A percentile compares a stretch with the other conserved stretches of the same genome.
These are phyloP conservation scores for Plusia festucae DNA, from an alignment of 2,888 invertebrate species.

Conservation along the genomic window DNA sequence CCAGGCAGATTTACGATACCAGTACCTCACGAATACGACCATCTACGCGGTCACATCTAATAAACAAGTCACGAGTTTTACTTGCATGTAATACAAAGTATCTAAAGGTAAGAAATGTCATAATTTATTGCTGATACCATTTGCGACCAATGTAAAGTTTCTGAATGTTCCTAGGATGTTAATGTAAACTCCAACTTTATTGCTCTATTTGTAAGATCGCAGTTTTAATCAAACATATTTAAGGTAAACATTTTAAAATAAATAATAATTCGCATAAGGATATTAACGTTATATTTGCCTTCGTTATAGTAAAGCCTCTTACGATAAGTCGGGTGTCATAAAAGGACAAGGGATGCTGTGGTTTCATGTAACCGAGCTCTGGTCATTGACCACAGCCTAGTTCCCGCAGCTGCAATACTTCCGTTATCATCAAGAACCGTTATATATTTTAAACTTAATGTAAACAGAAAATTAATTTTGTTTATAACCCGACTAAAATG, in stretches of 20 bases:
- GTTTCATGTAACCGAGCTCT: slow-evolving; percentile 28
- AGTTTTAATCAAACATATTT: no score
- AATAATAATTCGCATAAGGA: neutral
- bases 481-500: neutral
- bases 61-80: slow-evolving; percentile 73
- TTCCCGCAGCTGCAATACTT: slow-evolving; percentile 24
- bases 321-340: neutral
- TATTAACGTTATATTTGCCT: slow-evolving; percentile 3
- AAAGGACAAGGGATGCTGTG: slow-evolving; percentile 21
- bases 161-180: neutral
- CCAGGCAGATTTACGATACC: slow-evolving; percentile 84
- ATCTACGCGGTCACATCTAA: slow-evolving; percentile 74
- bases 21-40: slow-evolving; percentile 80
- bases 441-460: neutral
- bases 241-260: neutral
- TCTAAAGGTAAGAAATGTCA: slow-evolving; percentile 47
- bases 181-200: no score
- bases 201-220: no score
- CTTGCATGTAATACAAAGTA: slow-evolving; percentile 53
- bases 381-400: slow-evolving; percentile 30
- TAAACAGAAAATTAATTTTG: neutral
- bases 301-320: slow-evolving; percentile 8
- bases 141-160: slow-evolving; percentile 19
- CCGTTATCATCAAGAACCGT: slow-evolving; percentile 10
- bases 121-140: slow-evolving; percentile 35